These are phyloP conservation scores for Paracyprichromis sp. DNA, from an alignment of 2,113 vertebrate genomes.

Conservation along the genomic window DNA sequence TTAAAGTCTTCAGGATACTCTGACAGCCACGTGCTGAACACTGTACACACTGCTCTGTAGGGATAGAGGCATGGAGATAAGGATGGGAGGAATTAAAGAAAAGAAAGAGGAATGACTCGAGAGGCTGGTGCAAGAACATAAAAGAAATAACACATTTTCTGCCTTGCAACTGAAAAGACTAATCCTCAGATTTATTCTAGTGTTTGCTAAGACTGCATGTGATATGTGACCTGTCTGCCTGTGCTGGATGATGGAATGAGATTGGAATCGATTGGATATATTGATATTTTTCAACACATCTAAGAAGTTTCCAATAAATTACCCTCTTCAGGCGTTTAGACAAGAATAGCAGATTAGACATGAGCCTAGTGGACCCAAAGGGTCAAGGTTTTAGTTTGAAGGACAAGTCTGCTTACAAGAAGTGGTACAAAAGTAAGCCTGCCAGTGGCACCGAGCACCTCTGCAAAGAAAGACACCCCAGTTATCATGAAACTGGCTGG, in stretches of 20 bases:
- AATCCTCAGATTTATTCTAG: not conserved
- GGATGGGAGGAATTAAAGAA: not conserved
- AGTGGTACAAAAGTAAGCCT: not conserved
- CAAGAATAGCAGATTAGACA: not conserved
- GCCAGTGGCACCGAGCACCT: not conserved
- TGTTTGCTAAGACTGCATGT: not conserved
- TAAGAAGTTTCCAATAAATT: not conserved
- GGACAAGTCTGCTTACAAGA: not conserved
- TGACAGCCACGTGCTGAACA: constrained; percentile 80
- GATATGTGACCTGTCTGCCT: not conserved
- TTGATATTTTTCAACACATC: constrained; percentile 15
- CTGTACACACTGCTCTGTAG: constrained; percentile 67
- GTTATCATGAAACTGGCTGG: rapidly evolving
- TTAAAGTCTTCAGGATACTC: constrained; percentile 83
- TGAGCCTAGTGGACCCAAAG: not conserved
- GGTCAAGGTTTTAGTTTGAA: not conserved
- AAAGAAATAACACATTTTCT: not conserved
- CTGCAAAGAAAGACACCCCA: not conserved
- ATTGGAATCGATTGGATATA: constrained; percentile 14
- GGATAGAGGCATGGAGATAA: not conserved
- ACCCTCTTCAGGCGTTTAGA: not conserved
- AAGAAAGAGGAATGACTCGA: not conserved
- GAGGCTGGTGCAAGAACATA: not conserved
- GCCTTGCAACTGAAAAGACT: not conserved
- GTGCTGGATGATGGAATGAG: not conserved